Evolutionary conservation across 2,113 vertebrate species (phyloP).

Genomic region (Pachypanchax playfairii): DNA sequence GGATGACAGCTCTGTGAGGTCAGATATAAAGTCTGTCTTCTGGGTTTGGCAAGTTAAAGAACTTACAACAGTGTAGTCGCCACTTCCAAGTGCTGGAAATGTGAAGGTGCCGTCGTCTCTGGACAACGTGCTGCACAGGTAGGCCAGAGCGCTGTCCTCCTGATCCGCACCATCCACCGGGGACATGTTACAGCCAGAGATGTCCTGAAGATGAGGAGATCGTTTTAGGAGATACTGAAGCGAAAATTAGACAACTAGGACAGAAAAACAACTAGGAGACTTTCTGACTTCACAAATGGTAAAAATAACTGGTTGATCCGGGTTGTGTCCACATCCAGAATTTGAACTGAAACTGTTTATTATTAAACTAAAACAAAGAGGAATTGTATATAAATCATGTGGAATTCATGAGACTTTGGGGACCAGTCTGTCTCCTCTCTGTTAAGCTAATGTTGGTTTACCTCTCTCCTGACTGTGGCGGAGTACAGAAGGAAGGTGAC

Average conservation of each 20-base stretch:
- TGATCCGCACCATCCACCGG: constrained; percentile 87
- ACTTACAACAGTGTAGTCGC: constrained; percentile 91
- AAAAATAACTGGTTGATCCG: no score
- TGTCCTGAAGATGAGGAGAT: constrained; percentile 75
- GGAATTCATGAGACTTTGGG: no score
- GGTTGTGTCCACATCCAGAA: no score
- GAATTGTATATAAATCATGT: background rate
- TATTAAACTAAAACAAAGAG: no score
- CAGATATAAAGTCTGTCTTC: background rate
- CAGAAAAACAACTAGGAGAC: no score
- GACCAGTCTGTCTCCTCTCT: background rate
- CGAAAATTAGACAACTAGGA: no score
- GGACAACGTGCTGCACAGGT: constrained; percentile 89
- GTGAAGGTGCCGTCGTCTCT: constrained; percentile 90
- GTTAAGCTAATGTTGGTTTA: constrained; percentile 48
- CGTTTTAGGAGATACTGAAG: no score
- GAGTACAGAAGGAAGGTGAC: constrained; percentile 98
- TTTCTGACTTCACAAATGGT: no score
- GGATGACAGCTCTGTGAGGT: no score
- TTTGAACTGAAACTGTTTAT: no score
- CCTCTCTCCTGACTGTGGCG: constrained; percentile 85
- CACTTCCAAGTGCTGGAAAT: constrained; percentile 91
- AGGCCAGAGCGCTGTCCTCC: constrained; percentile 82
- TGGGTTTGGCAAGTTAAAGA: background rate
- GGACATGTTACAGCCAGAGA: constrained; percentile 85